A percentile compares a stretch with the other conserved stretches of the same genome.
phyloP scores from a whole-genome alignment of 2,797 vertebrate species.

The Oophaga sylvatica region DNA sequence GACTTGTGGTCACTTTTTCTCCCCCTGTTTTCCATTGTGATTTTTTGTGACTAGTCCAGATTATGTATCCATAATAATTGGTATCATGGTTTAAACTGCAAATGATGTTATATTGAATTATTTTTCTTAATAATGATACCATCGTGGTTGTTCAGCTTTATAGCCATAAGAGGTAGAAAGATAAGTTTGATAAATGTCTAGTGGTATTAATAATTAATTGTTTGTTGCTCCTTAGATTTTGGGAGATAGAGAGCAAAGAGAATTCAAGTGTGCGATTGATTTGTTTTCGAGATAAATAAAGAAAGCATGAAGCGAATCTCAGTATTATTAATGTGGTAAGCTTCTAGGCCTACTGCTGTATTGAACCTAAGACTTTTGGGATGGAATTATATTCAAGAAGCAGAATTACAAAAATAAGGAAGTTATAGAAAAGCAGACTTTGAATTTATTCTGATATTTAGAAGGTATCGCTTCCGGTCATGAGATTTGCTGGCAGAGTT shows the following conservation, averaged over 20 bases:
- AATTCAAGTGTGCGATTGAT: constrained; percentile 41
- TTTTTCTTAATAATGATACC: too few species aligned
- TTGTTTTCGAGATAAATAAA: constrained; percentile 28
- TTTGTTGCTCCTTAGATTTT: constrained; percentile 12
- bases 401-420: background rate
- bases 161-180: constrained; percentile 8
- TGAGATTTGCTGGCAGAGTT: too few species aligned
- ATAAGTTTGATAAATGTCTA: constrained; percentile 29
- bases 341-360: background rate
- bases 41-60: too few species aligned
- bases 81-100: too few species aligned
- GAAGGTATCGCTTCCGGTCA: background rate
- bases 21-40: too few species aligned
- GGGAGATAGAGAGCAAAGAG: constrained; percentile 30
- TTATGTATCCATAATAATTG: too few species aligned
- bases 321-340: constrained; percentile 2
- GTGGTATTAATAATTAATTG: constrained; percentile 35
- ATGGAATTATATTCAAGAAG: background rate
- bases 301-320: constrained; percentile 25
- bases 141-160: too few species aligned
- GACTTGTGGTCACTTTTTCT: too few species aligned
- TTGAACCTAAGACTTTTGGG: background rate
- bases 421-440: background rate
- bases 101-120: too few species aligned
- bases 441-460: background rate